These are phyloP conservation scores for Papilio polytes DNA, from an alignment of 1,140 invertebrate genomes.

Conservation along the genomic window DNA sequence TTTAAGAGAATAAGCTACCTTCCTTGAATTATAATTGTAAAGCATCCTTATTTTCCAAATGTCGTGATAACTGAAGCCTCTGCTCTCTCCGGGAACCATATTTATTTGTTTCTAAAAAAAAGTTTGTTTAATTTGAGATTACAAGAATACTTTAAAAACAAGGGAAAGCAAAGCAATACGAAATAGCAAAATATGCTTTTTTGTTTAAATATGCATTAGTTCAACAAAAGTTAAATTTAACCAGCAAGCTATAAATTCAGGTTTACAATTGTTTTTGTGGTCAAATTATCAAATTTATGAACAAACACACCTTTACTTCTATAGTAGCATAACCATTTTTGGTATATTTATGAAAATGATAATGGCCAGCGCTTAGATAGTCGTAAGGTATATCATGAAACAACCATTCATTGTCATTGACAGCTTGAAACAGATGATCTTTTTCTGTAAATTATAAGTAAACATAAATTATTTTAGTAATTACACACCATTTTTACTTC, in stretches of 20 bases:
- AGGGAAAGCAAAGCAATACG: not conserved
- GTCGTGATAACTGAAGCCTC: slow-evolving; percentile 60
- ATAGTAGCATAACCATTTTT: slow-evolving; percentile 62
- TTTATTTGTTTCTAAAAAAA: slow-evolving; percentile 40
- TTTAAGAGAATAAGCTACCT: slow-evolving; percentile 41
- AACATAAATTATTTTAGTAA: not conserved
- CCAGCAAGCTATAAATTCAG: no score
- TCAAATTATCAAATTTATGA: not conserved
- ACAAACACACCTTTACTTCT: slow-evolving; percentile 46
- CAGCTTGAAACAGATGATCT: slow-evolving; percentile 58
- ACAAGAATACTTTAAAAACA: no score
- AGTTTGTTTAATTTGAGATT: not conserved
- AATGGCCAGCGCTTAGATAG: slow-evolving; percentile 64
- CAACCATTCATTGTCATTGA: slow-evolving; percentile 63
- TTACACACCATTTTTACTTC: not conserved
- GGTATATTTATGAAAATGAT: slow-evolving; percentile 57
- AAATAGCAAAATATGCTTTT: no score
- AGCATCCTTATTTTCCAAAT: slow-evolving; percentile 67
- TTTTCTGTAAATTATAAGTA: slow-evolving; percentile 58
- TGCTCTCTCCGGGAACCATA: slow-evolving; percentile 42
- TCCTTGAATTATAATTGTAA: slow-evolving; percentile 62
- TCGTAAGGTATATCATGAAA: slow-evolving; percentile 65
- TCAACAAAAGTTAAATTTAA: no score
- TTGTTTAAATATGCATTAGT: no score
- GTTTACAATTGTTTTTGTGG: no score